phyloP scores from a whole-genome alignment of 1,140 invertebrate species.

The Cyclargus thomasi region DNA sequence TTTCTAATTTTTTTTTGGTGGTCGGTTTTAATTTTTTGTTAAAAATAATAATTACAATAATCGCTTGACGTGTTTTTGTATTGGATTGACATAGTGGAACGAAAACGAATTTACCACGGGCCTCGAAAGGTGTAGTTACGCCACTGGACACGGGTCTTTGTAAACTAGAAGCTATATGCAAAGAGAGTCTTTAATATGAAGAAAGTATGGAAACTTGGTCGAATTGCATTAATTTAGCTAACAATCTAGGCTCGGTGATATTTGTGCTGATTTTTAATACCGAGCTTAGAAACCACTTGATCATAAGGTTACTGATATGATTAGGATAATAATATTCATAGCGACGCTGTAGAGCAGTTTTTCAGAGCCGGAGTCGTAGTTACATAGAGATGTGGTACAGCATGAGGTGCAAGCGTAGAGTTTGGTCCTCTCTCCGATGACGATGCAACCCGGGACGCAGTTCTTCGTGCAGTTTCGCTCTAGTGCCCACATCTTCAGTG shows the following conservation, averaged over 20 bases:
- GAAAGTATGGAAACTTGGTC: neutral
- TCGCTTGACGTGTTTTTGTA: too few species aligned
- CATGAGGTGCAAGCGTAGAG: slow-evolving; percentile 89
- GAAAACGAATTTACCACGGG: too few species aligned
- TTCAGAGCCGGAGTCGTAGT: slow-evolving; percentile 78
- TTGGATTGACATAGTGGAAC: too few species aligned
- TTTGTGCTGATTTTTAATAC: neutral
- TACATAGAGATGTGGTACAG: slow-evolving; percentile 86
- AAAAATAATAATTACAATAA: too few species aligned
- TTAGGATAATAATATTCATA: neutral
- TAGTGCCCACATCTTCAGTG: slow-evolving; percentile 85
- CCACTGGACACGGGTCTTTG: too few species aligned
- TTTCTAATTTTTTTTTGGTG: too few species aligned
- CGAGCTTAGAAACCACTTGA: neutral
- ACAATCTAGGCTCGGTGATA: neutral
- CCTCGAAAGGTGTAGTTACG: too few species aligned
- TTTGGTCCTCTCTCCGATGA: slow-evolving; percentile 90
- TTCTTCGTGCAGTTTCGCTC: slow-evolving; percentile 87
- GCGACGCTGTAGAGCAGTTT: neutral
- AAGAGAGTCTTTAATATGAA: too few species aligned
- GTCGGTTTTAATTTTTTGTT: too few species aligned
- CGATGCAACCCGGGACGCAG: slow-evolving; percentile 89
- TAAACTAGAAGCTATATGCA: too few species aligned
- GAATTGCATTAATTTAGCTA: neutral
- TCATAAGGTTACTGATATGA: neutral